A percentile compares a stretch with the other conserved stretches of the same genome.
phyloP scores from a whole-genome alignment of 2,888 invertebrate genomes.

The Lamproptera curius region DNA sequence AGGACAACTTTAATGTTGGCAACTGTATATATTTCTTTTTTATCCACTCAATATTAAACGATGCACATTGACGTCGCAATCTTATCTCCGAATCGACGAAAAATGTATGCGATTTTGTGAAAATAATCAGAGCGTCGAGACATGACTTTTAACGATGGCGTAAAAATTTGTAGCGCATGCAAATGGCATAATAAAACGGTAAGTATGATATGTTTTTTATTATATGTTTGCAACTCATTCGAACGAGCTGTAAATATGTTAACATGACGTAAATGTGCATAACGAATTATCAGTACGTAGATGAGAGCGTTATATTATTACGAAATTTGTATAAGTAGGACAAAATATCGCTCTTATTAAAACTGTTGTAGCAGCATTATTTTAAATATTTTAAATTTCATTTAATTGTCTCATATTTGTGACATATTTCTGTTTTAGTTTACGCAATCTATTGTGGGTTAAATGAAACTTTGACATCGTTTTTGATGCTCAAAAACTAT shows the following conservation, averaged over 20 bases:
- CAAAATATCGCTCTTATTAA: no score
- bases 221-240: not conserved
- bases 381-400: no score
- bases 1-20: slow-evolving; percentile 1
- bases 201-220: not conserved
- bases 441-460: no score
- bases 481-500: no score
- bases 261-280: not conserved
- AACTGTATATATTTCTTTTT: no score
- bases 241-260: not conserved
- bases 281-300: not conserved
- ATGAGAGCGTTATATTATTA: no score
- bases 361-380: no score
- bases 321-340: no score
- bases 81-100: slow-evolving; percentile 1
- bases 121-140: slow-evolving; percentile 13
- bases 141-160: slow-evolving; percentile 9
- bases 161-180: slow-evolving; percentile 8
- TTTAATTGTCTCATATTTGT: no score
- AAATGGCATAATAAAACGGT: slow-evolving; percentile 4
- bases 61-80: not conserved
- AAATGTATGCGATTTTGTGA: not conserved
- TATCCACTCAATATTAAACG: not conserved
- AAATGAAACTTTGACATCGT: no score
- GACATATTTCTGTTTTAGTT: no score